Evolutionary conservation across 1,140 invertebrate species (phyloP).

Genomic region (Drosophila sechellia): DNA sequence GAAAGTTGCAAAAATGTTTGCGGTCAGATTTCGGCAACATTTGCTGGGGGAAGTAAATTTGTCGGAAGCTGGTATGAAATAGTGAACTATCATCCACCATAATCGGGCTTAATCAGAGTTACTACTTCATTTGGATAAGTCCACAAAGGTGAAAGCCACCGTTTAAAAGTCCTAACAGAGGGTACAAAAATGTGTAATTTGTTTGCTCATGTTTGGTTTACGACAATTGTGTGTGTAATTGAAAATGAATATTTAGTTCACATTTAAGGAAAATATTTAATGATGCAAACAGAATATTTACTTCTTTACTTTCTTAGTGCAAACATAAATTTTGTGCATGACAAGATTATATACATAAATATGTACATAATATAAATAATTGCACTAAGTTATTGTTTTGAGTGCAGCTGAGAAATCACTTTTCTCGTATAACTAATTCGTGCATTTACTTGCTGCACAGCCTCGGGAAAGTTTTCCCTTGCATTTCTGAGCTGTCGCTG

Average conservation of each 20-base stretch:
- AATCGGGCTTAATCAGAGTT: constrained; percentile 6
- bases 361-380: not conserved
- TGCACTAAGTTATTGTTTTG: not conserved
- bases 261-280: not conserved
- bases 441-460: constrained; percentile 20
- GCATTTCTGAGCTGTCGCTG: constrained; percentile 46
- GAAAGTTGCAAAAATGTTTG: constrained; percentile 23
- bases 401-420: constrained; percentile 2
- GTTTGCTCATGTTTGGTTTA: no score
- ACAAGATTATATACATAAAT: no score
- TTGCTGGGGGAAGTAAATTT: constrained; percentile 24
- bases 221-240: no score
- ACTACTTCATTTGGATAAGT: not conserved
- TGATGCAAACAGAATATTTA: not conserved
- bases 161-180: not conserved
- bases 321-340: not conserved
- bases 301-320: not conserved
- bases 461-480: constrained; percentile 19
- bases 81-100: constrained; percentile 35
- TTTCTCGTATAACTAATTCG: constrained; percentile 27
- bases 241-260: no score
- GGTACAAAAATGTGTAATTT: no score
- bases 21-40: constrained; percentile 26
- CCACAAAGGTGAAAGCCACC: not conserved
- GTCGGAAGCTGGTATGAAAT: constrained; percentile 7